phyloP scores from a whole-genome alignment of 2,797 vertebrate genomes.

The Diglossa cyanea region DNA sequence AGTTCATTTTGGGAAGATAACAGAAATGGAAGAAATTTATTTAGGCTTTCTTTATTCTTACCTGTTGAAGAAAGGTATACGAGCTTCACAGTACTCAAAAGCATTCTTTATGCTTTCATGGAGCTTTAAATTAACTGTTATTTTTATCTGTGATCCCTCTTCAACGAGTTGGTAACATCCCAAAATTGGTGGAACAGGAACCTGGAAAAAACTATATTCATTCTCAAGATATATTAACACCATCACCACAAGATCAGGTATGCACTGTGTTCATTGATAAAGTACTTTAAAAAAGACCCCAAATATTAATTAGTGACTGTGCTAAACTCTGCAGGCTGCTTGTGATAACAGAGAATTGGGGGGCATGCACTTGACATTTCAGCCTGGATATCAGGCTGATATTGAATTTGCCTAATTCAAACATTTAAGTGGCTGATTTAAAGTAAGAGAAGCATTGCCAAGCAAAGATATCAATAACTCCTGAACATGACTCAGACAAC shows the following conservation, averaged over 20 bases:
- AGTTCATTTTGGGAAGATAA: neutral
- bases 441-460: neutral
- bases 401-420: neutral
- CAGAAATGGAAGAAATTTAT: neutral
- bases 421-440: neutral
- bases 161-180: conserved; percentile 88
- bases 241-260: neutral
- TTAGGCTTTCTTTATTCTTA: conserved; percentile 57
- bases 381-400: neutral
- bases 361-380: neutral
- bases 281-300: neutral
- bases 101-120: conserved; percentile 93
- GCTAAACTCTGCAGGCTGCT: neutral
- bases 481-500: neutral
- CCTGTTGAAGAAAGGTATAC: conserved; percentile 94
- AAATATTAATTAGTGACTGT: neutral
- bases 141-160: conserved; percentile 80
- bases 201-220: conserved; percentile 73
- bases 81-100: conserved; percentile 94
- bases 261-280: neutral
- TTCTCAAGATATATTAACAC: conserved; percentile 17
- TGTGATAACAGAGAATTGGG: neutral
- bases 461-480: neutral
- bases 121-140: conserved; percentile 87
- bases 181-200: conserved; percentile 92